Evolutionary conservation across 1,140 invertebrate species (phyloP).

Genomic region (Microplitis mediator): DNA sequence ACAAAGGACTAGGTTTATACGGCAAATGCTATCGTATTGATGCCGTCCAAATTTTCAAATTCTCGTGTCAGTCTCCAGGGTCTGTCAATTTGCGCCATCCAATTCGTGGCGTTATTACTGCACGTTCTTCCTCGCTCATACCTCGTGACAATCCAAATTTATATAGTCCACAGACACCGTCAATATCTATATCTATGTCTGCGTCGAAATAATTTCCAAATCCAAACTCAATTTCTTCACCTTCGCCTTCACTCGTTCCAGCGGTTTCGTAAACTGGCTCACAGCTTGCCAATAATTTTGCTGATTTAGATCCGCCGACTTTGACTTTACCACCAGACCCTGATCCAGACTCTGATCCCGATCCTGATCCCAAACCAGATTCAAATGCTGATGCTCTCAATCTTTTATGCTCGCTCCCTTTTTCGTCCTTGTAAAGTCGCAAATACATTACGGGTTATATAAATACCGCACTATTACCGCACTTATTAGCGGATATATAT

Average conservation of each 20-base stretch:
- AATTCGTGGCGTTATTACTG: slow-evolving; percentile 52
- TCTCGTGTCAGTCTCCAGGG: slow-evolving; percentile 62
- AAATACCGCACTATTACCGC: slow-evolving; percentile 17
- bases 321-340: too few species aligned
- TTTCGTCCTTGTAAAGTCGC: slow-evolving; percentile 46
- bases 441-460: slow-evolving; percentile 61
- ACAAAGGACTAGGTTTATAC: background rate
- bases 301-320: too few species aligned
- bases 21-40: slow-evolving; percentile 55
- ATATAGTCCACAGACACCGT: background rate
- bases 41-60: slow-evolving; percentile 38
- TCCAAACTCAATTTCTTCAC: too few species aligned
- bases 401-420: slow-evolving; percentile 51
- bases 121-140: slow-evolving; percentile 55
- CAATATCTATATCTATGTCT: too few species aligned
- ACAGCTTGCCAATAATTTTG: too few species aligned
- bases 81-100: slow-evolving; percentile 60
- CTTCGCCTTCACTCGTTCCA: too few species aligned
- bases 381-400: slow-evolving; percentile 13
- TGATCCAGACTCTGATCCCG: too few species aligned
- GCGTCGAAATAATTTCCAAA: too few species aligned
- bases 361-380: slow-evolving; percentile 6
- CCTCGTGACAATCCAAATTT: slow-evolving; percentile 43
- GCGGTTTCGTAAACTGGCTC: too few species aligned
- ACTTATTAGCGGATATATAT: too few species aligned